A percentile compares a stretch with the other conserved stretches of the same genome.
Evolutionary conservation across 2,888 invertebrate genomes (phyloP).

Genomic region (Pomacea canaliculata): DNA sequence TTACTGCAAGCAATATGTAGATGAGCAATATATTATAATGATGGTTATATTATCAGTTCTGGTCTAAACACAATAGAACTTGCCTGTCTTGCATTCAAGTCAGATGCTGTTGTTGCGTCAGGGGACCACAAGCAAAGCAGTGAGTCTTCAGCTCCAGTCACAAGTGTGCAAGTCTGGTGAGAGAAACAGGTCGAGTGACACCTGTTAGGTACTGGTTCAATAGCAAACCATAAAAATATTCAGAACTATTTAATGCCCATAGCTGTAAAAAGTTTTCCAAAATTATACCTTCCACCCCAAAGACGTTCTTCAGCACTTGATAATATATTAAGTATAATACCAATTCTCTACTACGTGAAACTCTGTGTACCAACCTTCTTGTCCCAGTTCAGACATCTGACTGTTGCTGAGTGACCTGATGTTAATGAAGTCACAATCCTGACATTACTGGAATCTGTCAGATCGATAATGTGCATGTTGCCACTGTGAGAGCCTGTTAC

Average conservation of each 20-base stretch:
- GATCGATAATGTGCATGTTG: slow-evolving; percentile 31
- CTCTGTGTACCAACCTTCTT: slow-evolving; percentile 33
- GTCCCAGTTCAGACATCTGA: slow-evolving; percentile 52
- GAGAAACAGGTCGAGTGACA: neutral
- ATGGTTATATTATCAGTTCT: neutral
- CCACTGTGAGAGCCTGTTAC: slow-evolving; percentile 23
- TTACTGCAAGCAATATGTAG: neutral
- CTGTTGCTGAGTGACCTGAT: slow-evolving; percentile 49
- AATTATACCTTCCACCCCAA: too few species aligned
- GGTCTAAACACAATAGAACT: neutral
- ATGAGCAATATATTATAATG: neutral
- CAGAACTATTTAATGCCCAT: too few species aligned
- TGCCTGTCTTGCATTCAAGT: neutral
- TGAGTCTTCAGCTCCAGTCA: slow-evolving; percentile 60
- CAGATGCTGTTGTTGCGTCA: neutral
- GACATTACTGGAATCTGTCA: slow-evolving; percentile 9
- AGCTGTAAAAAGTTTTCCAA: too few species aligned
- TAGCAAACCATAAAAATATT: too few species aligned
- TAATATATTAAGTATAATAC: too few species aligned
- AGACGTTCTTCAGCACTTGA: too few species aligned
- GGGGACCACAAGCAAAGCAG: slow-evolving; percentile 55
- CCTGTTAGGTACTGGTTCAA: too few species aligned
- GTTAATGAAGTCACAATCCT: slow-evolving; percentile 35
- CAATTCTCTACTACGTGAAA: too few species aligned
- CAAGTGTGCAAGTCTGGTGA: slow-evolving; percentile 40